A percentile compares a stretch with the other conserved stretches of the same genome.
phyloP scores from a whole-genome alignment of 53 echinoderm and acorn worm genomes.

The Stichopus horrens region DNA sequence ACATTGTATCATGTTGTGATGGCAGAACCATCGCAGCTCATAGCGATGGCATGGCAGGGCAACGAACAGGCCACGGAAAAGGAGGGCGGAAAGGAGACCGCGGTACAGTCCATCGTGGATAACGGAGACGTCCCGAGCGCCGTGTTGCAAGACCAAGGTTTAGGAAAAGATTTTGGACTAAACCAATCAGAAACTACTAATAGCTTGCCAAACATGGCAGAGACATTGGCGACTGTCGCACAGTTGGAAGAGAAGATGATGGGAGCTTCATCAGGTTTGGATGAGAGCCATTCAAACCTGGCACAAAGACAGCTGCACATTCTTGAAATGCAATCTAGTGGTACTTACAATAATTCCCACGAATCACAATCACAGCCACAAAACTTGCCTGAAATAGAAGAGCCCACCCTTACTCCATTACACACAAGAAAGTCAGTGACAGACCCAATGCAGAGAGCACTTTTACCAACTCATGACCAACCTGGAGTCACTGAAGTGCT shows the following conservation, averaged over 20 bases:
- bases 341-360: background rate
- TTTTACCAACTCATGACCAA: background rate
- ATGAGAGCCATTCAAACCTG: background rate
- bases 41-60: background rate
- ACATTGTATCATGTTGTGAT: slow-evolving; percentile 14
- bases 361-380: background rate
- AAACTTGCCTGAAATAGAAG: background rate
- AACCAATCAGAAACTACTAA: background rate
- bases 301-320: background rate
- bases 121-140: background rate
- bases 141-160: background rate
- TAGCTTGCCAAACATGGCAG: slow-evolving; percentile 7
- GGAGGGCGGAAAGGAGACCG: background rate
- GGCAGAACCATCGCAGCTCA: background rate
- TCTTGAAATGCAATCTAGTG: background rate
- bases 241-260: slow-evolving; percentile 12
- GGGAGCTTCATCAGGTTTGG: background rate
- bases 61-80: background rate
- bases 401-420: background rate
- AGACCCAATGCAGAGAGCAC: background rate
- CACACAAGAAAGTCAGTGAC: background rate
- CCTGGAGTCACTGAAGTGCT: too few species aligned
- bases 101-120: background rate
- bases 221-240: slow-evolving; percentile 14
- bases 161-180: background rate